Base-by-base conservation (phyloP, 2,113 vertebrate species). In the Acrocephalus arundinaceus region DNA sequence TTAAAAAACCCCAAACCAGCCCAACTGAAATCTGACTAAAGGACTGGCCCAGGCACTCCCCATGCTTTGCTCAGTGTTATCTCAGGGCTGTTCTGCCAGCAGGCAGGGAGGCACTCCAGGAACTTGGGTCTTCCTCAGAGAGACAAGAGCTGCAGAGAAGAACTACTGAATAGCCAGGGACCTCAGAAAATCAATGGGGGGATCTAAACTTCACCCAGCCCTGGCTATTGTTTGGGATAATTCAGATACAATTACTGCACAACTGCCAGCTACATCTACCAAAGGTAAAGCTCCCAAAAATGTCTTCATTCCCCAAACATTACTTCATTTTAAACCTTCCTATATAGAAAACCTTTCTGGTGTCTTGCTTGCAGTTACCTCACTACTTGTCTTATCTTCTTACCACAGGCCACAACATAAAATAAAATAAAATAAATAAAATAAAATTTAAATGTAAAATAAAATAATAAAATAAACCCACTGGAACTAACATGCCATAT, bases 351-450 rank as follows among this genome's bases (percentile, higher is more conserved):
- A 85, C 67, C 75, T 61, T 66, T 43, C 80, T 76, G 90, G 55
- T 4, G 51, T 25, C 74, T 67, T 87, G 90, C 63, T 94, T 65
- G 55, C 80, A 96, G 72, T 79, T 75, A 94, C 45, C 81, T 63
- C 94, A 16, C 88, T 87, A 74, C 78, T 82, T 94, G 93, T 81
- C 96, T 96, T 85, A 94, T 94, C 94, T 97, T 75, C 87, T 73
- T 88, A 92, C 87, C 91, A 95, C 96, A 97, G 95, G 84, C 97
- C 95, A 96, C 87, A 92, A 82, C 43, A 93, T 15, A 52, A 10
- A 74, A 89, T 51, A 51, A 51, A 51, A 31, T 31, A 54, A 54
- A 54, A 21, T 57, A 57, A 84, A 94, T 39, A 39, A 39, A 39
- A 39, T 39, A 39, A 39, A 35, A 35, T 35, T 35, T 35, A 35